Conservation (phyloP, 2,797 vertebrate genomes). For the Sitta carolinensis region DNA sequence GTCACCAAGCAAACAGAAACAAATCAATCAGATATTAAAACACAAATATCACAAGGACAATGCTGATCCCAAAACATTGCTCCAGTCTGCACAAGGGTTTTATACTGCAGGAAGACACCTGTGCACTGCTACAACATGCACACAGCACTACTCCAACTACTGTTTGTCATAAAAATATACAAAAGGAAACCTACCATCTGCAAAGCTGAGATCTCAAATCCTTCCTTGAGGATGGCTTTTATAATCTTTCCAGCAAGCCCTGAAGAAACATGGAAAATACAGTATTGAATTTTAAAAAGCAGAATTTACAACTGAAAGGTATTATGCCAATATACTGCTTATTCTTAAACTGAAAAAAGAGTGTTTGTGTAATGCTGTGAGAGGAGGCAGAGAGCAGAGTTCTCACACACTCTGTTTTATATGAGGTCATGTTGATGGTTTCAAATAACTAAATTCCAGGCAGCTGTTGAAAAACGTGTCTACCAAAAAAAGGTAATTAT, state of each 20-base stretch:
- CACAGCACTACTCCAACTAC: not conserved
- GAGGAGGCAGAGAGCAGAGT: not conserved
- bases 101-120: not conserved
- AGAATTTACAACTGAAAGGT: not conserved
- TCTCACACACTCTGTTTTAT: not conserved
- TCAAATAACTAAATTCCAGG: not conserved
- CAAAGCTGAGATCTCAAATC: slow-evolving; percentile 91
- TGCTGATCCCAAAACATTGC: not conserved
- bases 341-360: not conserved
- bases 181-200: slow-evolving; percentile 85
- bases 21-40: not conserved
- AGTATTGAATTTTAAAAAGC: not conserved
- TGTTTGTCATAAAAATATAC: not conserved
- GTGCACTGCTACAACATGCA: not conserved
- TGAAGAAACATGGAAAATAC: slow-evolving; percentile 66
- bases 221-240: slow-evolving; percentile 83
- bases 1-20: not conserved
- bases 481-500: not conserved
- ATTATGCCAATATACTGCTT: not conserved
- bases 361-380: not conserved
- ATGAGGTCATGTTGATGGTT: not conserved
- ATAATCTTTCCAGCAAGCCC: slow-evolving; percentile 90
- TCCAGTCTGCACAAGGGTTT: not conserved
- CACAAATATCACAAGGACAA: not conserved
- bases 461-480: not conserved